Conservation (phyloP, 92 coral and sea anemone genomes). For the Actinostola sp. region DNA sequence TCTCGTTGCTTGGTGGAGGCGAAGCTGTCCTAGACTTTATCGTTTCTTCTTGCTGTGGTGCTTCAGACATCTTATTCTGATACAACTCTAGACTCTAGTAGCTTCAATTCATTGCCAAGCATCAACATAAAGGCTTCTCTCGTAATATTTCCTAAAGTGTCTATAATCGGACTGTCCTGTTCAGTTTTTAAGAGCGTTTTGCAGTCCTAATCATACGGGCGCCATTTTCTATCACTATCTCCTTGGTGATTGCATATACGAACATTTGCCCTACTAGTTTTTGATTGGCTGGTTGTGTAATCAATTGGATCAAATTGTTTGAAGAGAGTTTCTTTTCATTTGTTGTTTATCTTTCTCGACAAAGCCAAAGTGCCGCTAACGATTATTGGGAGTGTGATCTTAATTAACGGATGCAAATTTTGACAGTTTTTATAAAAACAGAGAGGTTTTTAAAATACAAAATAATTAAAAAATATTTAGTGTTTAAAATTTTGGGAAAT, state of each 20-base stretch:
- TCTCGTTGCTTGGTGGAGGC: constrained; percentile 70
- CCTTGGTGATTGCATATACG: constrained; percentile 48
- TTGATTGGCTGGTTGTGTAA: constrained; percentile 29
- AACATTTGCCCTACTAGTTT: constrained; percentile 1
- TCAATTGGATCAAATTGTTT: constrained; percentile 29
- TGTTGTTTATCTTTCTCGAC: constrained; percentile 14
- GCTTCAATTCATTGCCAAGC: not conserved
- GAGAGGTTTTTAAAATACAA: not conserved
- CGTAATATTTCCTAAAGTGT: not conserved
- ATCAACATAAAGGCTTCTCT: not conserved
- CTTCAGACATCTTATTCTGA: constrained; percentile 67
- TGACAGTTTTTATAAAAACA: not conserved
- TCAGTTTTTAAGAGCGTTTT: not conserved
- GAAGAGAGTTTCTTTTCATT: constrained; percentile 16
- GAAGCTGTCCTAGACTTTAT: constrained; percentile 71
- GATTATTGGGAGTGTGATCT: constrained; percentile 2
- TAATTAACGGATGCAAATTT: not conserved
- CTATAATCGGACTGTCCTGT: not conserved
- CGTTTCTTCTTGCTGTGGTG: constrained; percentile 52
- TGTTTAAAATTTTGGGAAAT: too few species aligned
- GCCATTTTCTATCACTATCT: constrained; percentile 45
- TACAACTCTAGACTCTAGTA: constrained; percentile 9
- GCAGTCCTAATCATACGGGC: constrained; percentile 1
- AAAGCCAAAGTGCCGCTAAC: constrained; percentile 1
- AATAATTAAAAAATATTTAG: not conserved